phyloP scores from a whole-genome alignment of 2,113 vertebrate genomes.

The Sylvietta virens region DNA sequence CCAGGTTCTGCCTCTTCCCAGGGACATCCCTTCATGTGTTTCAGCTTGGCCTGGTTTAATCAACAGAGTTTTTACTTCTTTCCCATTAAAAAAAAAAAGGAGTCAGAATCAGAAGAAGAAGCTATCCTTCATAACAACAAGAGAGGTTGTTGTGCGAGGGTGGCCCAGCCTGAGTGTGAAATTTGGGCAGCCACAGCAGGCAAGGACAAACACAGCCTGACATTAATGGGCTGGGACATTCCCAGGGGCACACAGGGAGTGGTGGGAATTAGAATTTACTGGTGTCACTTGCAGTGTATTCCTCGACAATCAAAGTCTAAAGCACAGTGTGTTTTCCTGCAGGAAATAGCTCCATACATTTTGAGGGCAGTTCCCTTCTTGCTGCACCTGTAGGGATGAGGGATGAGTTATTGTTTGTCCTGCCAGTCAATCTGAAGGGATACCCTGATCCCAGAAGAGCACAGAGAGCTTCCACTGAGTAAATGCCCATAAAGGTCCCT shows the following conservation, averaged over 20 bases:
- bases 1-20: neutral
- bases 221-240: neutral
- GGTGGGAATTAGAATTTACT: neutral
- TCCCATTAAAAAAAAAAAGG: neutral
- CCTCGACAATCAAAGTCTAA: neutral
- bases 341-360: neutral
- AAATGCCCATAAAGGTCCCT: neutral
- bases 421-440: neutral
- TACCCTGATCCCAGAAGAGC: neutral
- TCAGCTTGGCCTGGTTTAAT: neutral
- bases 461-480: neutral
- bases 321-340: neutral
- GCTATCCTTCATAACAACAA: fast-evolving
- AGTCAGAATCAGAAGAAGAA: neutral
- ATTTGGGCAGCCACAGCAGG: neutral
- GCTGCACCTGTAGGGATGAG: neutral
- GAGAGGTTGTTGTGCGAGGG: neutral
- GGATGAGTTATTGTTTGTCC: neutral
- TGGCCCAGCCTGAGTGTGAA: neutral
- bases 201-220: neutral
- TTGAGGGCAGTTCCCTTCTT: neutral
- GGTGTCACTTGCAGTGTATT: neutral
- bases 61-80: neutral
- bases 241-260: neutral
- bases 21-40: neutral